phyloP scores from a whole-genome alignment of 2,888 invertebrate species.

The Muscina levida region DNA sequence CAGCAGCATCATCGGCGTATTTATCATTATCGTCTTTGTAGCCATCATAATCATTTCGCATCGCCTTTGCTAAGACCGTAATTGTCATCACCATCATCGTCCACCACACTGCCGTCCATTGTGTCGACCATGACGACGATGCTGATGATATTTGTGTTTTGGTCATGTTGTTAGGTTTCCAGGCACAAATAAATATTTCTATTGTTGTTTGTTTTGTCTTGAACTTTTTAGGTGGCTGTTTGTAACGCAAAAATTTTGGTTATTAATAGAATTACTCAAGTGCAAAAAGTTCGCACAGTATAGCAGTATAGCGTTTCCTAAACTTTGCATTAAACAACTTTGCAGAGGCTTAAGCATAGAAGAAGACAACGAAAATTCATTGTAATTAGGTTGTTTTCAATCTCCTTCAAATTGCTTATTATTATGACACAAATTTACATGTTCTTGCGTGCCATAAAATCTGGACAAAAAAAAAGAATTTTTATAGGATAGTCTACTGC shows the following conservation, averaged over 20 bases:
- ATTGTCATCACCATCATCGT: background rate
- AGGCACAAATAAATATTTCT: too few relatives aligned
- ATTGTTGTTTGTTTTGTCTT: too few relatives aligned
- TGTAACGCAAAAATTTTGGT: conserved; percentile 4
- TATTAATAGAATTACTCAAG: conserved; percentile 45
- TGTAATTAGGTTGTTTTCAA: conserved; percentile 3
- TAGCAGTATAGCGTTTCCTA: conserved; percentile 41
- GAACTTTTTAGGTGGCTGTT: background rate
- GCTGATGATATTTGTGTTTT: conserved; percentile 22
- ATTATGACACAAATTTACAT: conserved; percentile 32
- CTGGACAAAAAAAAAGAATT: too few relatives aligned
- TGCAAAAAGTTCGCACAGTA: conserved; percentile 48
- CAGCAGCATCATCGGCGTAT: too few relatives aligned
- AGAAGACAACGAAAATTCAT: too few relatives aligned
- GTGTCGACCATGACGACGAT: background rate
- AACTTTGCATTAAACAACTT: conserved; percentile 28
- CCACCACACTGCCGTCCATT: background rate
- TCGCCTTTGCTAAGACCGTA: too few relatives aligned
- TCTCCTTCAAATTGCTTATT: too few relatives aligned
- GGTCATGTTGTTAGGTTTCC: conserved; percentile 14
- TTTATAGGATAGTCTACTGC: too few relatives aligned
- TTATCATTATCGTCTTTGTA: too few relatives aligned
- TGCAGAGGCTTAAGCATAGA: background rate
- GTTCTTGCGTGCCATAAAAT: too few relatives aligned
- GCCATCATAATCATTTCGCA: too few relatives aligned